A percentile compares a stretch with the other conserved stretches of the same genome.
Conservation (phyloP, 1,140 invertebrate species). For the Cyphomyrmex costatus region DNA sequence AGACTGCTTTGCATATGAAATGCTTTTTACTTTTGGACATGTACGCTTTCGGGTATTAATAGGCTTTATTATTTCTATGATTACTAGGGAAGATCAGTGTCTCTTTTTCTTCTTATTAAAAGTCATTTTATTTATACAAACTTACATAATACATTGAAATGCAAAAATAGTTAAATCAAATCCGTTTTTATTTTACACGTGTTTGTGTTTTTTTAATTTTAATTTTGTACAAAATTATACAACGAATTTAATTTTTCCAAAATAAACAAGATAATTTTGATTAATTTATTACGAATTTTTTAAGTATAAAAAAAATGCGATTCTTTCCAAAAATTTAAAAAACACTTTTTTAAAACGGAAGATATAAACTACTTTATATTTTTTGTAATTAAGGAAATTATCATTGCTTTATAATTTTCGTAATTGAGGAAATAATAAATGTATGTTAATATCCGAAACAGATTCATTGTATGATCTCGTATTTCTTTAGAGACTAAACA, state of each 20-base stretch:
- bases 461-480: not conserved
- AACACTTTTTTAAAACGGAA: too few relatives aligned
- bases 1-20: conserved; percentile 41
- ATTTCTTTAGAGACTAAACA: conserved; percentile 59
- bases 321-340: not conserved
- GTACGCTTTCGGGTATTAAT: conserved; percentile 36
- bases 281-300: conserved; percentile 4
- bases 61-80: conserved; percentile 8
- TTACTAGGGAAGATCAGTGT: not conserved
- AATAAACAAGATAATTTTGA: not conserved
- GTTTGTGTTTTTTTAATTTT: not conserved
- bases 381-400: not conserved
- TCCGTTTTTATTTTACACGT: not conserved
- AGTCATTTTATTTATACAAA: not conserved
- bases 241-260: not conserved
- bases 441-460: conserved; percentile 1
- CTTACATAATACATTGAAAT: not conserved
- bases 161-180: conserved; percentile 1
- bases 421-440: conserved; percentile 18
- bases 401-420: not conserved
- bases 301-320: not conserved
- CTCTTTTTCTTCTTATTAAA: not conserved
- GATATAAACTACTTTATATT: too few relatives aligned
- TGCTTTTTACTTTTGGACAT: conserved; percentile 23
- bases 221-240: conserved; percentile 10